Conservation (phyloP, 2,113 vertebrate genomes). For the Tragelaphus scriptus region DNA sequence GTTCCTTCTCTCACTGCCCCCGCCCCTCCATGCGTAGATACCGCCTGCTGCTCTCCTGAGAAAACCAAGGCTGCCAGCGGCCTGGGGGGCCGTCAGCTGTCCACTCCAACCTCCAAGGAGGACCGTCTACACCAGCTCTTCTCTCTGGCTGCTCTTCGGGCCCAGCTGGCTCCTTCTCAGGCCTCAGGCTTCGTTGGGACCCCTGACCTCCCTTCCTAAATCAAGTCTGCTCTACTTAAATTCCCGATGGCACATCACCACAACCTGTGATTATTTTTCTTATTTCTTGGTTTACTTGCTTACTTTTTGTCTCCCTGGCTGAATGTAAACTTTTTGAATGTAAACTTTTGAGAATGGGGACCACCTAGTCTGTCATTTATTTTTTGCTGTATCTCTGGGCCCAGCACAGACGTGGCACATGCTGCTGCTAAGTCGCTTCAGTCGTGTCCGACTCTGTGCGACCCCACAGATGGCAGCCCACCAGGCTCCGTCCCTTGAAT, state of each 20-base stretch:
- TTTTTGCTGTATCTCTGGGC: neutral
- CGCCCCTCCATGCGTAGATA: accelerated
- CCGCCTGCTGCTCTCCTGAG: neutral
- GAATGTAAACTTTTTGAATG: neutral
- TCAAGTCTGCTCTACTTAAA: neutral
- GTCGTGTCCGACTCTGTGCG: too few species aligned
- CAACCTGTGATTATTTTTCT: neutral
- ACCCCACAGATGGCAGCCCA: too few species aligned
- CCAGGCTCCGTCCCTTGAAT: too few species aligned
- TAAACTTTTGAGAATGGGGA: neutral
- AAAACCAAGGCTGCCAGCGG: neutral
- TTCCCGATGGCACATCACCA: neutral
- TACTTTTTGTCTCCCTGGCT: neutral
- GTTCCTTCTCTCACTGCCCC: neutral
- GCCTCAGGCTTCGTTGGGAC: neutral
- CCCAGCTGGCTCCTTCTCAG: neutral
- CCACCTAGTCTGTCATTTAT: neutral
- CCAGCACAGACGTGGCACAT: neutral
- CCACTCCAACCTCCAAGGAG: neutral
- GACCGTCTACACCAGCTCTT: neutral
- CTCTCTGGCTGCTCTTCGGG: neutral
- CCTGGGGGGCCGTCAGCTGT: neutral
- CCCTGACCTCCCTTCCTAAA: neutral
- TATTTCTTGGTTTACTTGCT: neutral
- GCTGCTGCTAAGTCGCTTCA: too few species aligned